Evolutionary conservation across 2,797 vertebrate genomes (phyloP).

Genomic region (Coendou prehensilis): DNA sequence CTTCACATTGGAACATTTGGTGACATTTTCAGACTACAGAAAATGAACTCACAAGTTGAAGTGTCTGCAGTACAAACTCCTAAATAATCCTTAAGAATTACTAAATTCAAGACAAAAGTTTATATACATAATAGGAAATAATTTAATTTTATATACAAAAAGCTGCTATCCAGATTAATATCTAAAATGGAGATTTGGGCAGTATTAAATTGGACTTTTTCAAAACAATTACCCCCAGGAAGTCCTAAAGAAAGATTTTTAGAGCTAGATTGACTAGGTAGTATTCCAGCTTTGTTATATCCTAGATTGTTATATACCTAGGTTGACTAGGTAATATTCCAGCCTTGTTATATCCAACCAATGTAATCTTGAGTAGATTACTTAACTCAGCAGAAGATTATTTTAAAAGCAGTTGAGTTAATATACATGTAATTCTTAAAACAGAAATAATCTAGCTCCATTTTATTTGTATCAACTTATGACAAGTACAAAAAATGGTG

Average conservation of each 20-base stretch:
- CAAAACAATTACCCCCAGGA: not conserved
- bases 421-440: not conserved
- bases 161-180: not conserved
- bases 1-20: not conserved
- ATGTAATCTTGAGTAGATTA: not conserved
- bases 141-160: not conserved
- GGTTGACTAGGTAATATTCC: not conserved
- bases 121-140: not conserved
- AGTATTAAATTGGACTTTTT: not conserved
- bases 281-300: not conserved
- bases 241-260: not conserved
- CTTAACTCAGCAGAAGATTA: not conserved
- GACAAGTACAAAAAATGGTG: not conserved
- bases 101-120: not conserved
- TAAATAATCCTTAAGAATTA: not conserved
- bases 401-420: constrained; percentile 15
- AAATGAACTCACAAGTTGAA: not conserved
- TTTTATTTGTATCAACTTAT: not conserved
- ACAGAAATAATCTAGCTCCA: not conserved
- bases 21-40: not conserved
- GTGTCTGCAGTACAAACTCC: not conserved
- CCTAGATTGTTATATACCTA: not conserved
- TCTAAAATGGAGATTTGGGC: not conserved
- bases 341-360: not conserved
- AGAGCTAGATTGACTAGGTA: not conserved